phyloP scores from a whole-genome alignment of 2,888 invertebrate genomes.

The Rosalia funebris region DNA sequence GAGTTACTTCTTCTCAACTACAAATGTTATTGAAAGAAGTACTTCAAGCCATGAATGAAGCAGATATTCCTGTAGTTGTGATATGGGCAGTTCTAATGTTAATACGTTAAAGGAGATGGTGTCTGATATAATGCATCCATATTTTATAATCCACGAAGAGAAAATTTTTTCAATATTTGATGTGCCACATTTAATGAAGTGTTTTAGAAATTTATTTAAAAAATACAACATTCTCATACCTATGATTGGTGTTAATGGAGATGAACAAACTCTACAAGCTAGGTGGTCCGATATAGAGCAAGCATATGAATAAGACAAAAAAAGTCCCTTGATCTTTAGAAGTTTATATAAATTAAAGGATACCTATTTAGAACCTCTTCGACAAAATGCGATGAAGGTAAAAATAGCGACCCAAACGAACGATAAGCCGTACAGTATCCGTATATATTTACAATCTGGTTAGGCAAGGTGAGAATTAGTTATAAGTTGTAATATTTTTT shows the following conservation, averaged over 20 bases:
- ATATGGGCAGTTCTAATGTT: slow-evolving; percentile 23
- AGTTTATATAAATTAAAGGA: slow-evolving; percentile 12
- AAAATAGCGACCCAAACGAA: slow-evolving; percentile 26
- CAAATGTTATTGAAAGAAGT: slow-evolving; percentile 6
- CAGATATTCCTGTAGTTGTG: slow-evolving; percentile 25
- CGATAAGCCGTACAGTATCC: slow-evolving; percentile 17
- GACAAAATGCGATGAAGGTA: slow-evolving; percentile 17
- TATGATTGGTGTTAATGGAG: neutral
- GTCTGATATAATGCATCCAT: neutral
- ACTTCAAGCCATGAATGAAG: neutral
- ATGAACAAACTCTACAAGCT: slow-evolving; percentile 5
- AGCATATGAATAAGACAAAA: slow-evolving; percentile 9
- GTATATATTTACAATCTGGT: slow-evolving; percentile 13
- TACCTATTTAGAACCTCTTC: neutral
- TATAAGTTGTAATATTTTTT: too few relatives aligned
- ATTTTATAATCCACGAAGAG: neutral
- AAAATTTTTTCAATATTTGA: slow-evolving; percentile 11
- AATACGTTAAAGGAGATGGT: slow-evolving; percentile 19
- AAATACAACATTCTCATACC: slow-evolving; percentile 9
- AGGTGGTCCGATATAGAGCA: slow-evolving; percentile 8
- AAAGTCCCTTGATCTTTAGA: slow-evolving; percentile 5
- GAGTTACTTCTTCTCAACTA: neutral
- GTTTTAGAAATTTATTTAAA: slow-evolving; percentile 12
- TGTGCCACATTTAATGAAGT: slow-evolving; percentile 21
- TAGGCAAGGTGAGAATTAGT: neutral